These are phyloP conservation scores for Taeniopygia guttata DNA, from an alignment of 2,797 vertebrate species.

Conservation along the genomic window DNA sequence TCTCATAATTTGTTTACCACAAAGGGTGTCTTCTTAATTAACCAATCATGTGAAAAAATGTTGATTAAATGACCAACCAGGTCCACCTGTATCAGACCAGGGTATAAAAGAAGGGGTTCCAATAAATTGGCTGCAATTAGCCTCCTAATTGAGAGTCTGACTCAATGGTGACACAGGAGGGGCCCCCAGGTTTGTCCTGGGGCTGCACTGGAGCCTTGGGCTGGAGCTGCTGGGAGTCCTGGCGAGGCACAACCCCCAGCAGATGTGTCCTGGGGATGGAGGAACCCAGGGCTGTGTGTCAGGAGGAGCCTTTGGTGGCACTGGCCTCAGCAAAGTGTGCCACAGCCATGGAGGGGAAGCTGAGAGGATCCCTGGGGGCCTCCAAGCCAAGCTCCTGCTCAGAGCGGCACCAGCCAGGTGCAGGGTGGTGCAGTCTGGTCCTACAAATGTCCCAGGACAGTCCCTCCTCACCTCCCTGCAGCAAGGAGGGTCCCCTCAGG, in stretches of 20 bases:
- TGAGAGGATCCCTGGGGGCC: neutral
- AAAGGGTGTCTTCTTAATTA: too few species aligned
- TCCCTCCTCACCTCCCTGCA: neutral
- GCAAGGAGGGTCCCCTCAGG: neutral
- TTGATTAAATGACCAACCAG: neutral
- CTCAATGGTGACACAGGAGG: neutral
- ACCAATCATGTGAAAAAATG: neutral
- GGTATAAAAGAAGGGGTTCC: neutral
- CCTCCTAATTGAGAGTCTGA: neutral
- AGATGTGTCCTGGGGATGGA: accelerated
- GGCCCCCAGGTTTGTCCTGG: neutral
- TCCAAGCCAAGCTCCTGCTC: neutral
- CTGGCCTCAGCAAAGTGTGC: neutral
- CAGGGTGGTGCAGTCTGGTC: neutral
- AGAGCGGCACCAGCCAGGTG: neutral
- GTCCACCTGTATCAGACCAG: neutral
- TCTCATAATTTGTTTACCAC: too few species aligned
- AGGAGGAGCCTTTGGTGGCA: neutral
- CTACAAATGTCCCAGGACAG: neutral
- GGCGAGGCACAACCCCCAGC: neutral
- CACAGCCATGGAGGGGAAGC: neutral
- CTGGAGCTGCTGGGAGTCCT: neutral
- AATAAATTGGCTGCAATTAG: neutral
- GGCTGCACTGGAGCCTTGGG: neutral
- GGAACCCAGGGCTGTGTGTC: neutral